Evolutionary conservation across 2,888 invertebrate genomes (phyloP).

Genomic region (Escarpia spicata): DNA sequence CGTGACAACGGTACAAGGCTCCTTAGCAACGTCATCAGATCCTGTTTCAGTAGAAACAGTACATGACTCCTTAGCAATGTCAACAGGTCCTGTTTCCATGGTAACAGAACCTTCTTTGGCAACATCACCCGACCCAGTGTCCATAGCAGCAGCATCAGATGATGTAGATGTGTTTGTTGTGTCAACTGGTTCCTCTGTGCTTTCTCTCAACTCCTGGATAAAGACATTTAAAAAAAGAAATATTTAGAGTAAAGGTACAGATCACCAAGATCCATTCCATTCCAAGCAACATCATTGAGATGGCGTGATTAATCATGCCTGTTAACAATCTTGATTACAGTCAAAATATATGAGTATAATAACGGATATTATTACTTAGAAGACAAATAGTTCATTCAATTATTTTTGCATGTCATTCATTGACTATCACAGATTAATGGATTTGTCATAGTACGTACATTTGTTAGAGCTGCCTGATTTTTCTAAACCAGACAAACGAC

Average conservation of each 20-base stretch:
- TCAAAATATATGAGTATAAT: no score
- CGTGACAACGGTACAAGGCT: not conserved
- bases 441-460: no score
- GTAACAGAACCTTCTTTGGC: not conserved
- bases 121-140: not conserved
- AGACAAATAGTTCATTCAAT: no score
- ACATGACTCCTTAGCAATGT: not conserved
- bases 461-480: no score
- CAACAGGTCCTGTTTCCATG: not conserved
- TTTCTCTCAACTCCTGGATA: not conserved
- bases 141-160: not conserved
- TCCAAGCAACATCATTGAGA: not conserved
- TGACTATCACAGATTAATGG: no score
- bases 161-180: not conserved
- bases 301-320: no score
- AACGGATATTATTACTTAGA: no score
- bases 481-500: no score
- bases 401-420: no score
- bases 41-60: not conserved
- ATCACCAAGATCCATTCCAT: no score
- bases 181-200: not conserved
- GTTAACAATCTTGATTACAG: no score
- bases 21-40: not conserved
- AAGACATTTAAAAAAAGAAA: not conserved
- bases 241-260: no score